Percentiles rank a stretch among this genome's conserved stretches.
phyloP scores from a whole-genome alignment of 2,113 vertebrate genomes.

The Nymphicus hollandicus region DNA sequence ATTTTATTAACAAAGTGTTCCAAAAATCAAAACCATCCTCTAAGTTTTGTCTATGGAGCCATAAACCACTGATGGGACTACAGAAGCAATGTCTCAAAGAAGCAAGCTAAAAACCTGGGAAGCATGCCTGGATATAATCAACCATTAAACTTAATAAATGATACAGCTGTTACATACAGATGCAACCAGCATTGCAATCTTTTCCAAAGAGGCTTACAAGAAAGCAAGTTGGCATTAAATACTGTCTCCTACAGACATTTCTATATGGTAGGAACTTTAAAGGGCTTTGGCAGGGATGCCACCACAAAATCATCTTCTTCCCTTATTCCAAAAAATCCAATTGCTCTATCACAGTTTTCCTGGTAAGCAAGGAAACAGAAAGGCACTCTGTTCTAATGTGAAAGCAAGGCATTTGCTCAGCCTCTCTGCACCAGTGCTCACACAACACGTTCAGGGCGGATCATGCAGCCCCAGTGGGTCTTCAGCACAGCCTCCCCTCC shows the following conservation, averaged over 20 bases:
- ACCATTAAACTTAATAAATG: constrained; percentile 34
- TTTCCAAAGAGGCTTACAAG: not conserved
- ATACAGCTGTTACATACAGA: constrained; percentile 22
- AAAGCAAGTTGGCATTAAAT: not conserved
- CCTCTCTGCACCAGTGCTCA: not conserved
- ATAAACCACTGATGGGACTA: not conserved
- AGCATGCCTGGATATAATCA: constrained; percentile 30
- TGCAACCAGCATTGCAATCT: not conserved
- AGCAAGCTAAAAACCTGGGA: constrained; percentile 26
- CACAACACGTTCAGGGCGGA: rapidly evolving
- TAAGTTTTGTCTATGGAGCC: not conserved
- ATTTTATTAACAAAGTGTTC: not conserved
- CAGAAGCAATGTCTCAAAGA: constrained; percentile 12
- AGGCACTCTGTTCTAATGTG: not conserved
- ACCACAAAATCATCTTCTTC: not conserved
- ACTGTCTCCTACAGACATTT: not conserved
- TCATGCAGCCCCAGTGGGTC: rapidly evolving
- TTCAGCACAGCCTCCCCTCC: not conserved
- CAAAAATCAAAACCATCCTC: constrained; percentile 7
- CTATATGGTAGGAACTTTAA: not conserved
- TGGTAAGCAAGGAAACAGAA: not conserved
- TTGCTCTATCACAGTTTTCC: not conserved
- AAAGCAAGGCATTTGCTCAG: not conserved
- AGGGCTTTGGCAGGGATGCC: not conserved
- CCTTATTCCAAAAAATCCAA: not conserved